Evolutionary conservation across 2,113 vertebrate genomes (phyloP).

Genomic region (Hippocampus zosterae): DNA sequence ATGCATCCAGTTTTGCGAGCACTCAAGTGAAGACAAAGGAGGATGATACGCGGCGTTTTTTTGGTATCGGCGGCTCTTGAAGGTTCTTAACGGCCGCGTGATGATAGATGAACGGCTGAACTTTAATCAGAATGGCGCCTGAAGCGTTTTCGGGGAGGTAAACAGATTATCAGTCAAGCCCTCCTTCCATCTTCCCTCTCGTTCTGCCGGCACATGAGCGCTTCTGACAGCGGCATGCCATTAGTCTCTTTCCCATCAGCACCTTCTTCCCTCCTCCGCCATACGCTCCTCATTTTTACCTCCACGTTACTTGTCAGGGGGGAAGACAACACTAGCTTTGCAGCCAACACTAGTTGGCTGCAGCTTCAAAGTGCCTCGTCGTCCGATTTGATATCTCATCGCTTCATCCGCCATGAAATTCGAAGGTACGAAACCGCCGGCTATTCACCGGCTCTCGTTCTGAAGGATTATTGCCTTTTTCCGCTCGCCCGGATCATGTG

Average conservation of each 20-base stretch:
- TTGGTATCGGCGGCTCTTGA: conserved; percentile 48
- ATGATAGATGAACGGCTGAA: conserved; percentile 77
- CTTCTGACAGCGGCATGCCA: conserved; percentile 64
- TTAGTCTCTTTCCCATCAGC: conserved; percentile 74
- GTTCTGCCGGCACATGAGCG: conserved; percentile 64
- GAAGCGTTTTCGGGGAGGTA: conserved; percentile 71
- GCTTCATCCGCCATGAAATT: conserved; percentile 53
- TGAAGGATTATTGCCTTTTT: conserved; percentile 39
- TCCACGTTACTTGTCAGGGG: conserved; percentile 23
- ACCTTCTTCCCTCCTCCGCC: conserved; percentile 36
- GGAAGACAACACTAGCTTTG: conserved; percentile 5
- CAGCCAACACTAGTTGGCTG: no score
- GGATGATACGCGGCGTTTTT: conserved; percentile 29
- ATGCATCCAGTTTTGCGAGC: conserved; percentile 24
- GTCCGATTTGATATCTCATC: conserved; percentile 49
- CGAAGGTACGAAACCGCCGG: conserved; percentile 35
- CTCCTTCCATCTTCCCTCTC: conserved; percentile 58
- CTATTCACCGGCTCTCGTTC: conserved; percentile 25
- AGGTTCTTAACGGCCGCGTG: conserved; percentile 30
- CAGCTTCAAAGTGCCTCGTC: conserved; percentile 51
- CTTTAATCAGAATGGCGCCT: conserved; percentile 76
- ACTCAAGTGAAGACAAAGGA: conserved; percentile 28
- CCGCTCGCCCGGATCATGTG: conserved; percentile 28
- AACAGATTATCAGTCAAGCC: conserved; percentile 77
- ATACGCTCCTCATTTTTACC: conserved; percentile 27